phyloP scores from a whole-genome alignment of 2,113 vertebrate species.

The Osmerus eperlanus region DNA sequence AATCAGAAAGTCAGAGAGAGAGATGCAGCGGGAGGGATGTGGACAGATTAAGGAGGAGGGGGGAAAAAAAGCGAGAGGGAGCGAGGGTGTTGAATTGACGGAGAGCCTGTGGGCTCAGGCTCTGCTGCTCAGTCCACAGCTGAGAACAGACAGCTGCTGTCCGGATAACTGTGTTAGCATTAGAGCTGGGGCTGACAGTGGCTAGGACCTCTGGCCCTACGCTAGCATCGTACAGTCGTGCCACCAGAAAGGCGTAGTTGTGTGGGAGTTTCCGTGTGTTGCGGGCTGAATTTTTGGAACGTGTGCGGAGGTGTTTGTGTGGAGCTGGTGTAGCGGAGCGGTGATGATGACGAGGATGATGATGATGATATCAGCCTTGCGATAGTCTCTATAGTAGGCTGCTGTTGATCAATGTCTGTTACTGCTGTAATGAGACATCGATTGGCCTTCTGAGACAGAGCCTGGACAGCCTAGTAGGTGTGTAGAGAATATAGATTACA shows the following conservation, averaged over 20 bases:
- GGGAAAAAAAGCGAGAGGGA: constrained; percentile 26
- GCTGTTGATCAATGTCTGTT: constrained; percentile 60
- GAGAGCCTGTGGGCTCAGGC: background rate
- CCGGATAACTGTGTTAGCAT: constrained; percentile 53
- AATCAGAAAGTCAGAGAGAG: background rate
- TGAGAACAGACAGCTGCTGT: constrained; percentile 61
- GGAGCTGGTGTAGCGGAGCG: too few relatives aligned
- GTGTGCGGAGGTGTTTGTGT: too few relatives aligned
- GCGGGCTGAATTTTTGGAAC: too few relatives aligned
- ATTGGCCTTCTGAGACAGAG: constrained; percentile 54
- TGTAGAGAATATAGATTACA: background rate
- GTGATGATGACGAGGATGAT: too few relatives aligned
- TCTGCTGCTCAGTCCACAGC: constrained; percentile 50
- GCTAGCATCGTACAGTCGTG: background rate
- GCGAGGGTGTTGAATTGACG: constrained; percentile 19
- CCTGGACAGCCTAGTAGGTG: background rate
- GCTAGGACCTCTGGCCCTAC: constrained; percentile 18
- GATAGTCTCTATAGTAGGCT: too few relatives aligned
- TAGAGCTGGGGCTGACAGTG: constrained; percentile 22
- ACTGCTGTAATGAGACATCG: constrained; percentile 64
- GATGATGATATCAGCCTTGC: too few relatives aligned
- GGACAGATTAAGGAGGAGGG: background rate
- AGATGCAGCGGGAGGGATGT: background rate
- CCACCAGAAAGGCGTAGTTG: background rate
- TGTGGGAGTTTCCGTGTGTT: too few relatives aligned